A percentile compares a stretch with the other conserved stretches of the same genome.
These are phyloP conservation scores for Grammomys surdaster DNA, from an alignment of 2,113 vertebrate species.

Conservation along the genomic window DNA sequence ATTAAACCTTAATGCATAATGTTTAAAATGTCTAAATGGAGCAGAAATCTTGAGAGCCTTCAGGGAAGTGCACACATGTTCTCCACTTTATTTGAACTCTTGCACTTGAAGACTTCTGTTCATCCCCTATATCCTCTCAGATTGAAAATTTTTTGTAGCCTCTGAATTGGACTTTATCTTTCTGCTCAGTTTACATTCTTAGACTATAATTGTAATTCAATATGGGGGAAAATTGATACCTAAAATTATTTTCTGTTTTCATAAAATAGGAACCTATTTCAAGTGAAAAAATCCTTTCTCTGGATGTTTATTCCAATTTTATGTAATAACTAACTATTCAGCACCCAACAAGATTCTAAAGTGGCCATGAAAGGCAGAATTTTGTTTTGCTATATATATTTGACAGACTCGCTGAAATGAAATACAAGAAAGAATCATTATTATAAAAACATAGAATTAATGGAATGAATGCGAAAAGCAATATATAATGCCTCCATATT, in stretches of 20 bases:
- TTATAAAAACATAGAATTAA: neutral
- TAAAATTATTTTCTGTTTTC: neutral
- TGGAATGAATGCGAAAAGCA: neutral
- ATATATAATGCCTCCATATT: neutral
- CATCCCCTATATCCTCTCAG: neutral
- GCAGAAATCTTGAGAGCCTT: accelerated
- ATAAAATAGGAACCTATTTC: neutral
- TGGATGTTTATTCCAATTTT: neutral
- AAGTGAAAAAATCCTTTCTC: neutral
- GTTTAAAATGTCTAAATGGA: neutral
- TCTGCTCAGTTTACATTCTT: neutral
- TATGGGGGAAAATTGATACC: neutral
- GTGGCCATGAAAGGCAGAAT: neutral
- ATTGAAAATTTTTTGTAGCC: too few relatives aligned
- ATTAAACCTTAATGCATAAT: too few relatives aligned
- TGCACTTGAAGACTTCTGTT: neutral
- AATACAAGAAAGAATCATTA: neutral
- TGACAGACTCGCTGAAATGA: neutral
- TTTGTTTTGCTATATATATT: neutral
- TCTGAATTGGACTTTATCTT: neutral
- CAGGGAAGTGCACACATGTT: too few relatives aligned
- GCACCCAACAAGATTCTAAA: neutral
- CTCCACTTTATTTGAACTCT: neutral
- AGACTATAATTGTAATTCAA: neutral
- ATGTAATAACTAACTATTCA: neutral